These are phyloP conservation scores for Ischnus inquisitorius DNA, from an alignment of 2,888 invertebrate species.

Conservation along the genomic window DNA sequence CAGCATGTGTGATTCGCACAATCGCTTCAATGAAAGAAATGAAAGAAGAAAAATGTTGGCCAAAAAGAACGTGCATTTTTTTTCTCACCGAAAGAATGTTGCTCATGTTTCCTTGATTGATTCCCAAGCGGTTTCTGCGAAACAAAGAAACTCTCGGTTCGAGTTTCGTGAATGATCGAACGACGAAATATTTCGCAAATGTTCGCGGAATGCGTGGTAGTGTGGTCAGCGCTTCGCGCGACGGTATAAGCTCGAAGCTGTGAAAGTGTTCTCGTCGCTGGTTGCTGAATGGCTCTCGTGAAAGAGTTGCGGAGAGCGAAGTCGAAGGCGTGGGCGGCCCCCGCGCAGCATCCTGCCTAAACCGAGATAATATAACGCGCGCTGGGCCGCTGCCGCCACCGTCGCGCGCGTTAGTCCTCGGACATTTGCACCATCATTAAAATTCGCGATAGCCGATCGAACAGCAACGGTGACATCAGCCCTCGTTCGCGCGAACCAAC, in stretches of 20 bases:
- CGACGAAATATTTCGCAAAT: constrained; percentile 70
- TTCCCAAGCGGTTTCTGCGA: constrained; percentile 35
- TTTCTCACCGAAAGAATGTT: constrained; percentile 22
- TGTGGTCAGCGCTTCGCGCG: constrained; percentile 1
- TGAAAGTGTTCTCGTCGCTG: constrained; percentile 28
- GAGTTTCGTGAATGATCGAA: constrained; percentile 38
- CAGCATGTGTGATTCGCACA: neutral
- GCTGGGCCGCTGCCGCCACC: constrained; percentile 56
- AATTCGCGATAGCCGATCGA: constrained; percentile 86
- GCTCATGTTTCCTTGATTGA: constrained; percentile 37
- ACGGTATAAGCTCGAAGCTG: constrained; percentile 36
- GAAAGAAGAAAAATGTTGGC: neutral
- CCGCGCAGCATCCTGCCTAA: constrained; percentile 83
- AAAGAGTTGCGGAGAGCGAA: constrained; percentile 54
- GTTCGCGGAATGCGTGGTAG: constrained; percentile 45
- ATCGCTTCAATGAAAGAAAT: neutral
- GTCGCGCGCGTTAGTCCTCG: constrained; percentile 72
- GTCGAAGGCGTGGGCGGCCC: constrained; percentile 83
- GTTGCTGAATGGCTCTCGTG: constrained; percentile 51
- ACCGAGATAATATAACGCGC: constrained; percentile 85
- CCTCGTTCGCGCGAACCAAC: constrained; percentile 83
- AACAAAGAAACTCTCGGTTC: constrained; percentile 56
- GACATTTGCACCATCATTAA: constrained; percentile 86
- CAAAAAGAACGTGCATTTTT: neutral
- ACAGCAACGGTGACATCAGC: constrained; percentile 84